Conservation (phyloP, 2,113 vertebrate species). For the Myocastor coypus region DNA sequence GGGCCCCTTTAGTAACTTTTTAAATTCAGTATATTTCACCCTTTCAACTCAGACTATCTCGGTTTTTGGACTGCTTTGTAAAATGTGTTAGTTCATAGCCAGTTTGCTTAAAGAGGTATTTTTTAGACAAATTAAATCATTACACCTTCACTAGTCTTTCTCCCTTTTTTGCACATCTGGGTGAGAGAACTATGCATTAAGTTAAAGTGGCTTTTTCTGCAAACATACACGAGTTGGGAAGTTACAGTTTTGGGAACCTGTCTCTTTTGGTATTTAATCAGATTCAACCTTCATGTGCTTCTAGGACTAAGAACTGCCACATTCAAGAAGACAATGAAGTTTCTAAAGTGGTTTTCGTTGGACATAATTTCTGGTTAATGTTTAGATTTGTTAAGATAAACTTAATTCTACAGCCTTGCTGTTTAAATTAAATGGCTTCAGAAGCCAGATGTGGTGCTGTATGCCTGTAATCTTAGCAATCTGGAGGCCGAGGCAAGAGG, state of each 20-base stretch:
- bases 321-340: not conserved
- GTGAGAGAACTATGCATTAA: not conserved
- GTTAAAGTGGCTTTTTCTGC: not conserved
- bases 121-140: not conserved
- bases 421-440: not conserved
- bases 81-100: not conserved
- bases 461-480: not conserved
- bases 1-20: no score
- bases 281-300: not conserved
- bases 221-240: not conserved
- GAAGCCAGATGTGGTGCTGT: not conserved
- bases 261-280: not conserved
- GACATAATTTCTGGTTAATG: slow-evolving; percentile 39
- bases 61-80: not conserved
- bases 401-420: not conserved
- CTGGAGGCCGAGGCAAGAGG: not conserved
- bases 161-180: not conserved
- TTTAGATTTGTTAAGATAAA: not conserved
- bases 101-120: not conserved
- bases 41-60: not conserved
- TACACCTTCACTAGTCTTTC: not conserved
- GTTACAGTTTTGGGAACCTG: not conserved
- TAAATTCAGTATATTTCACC: not conserved
- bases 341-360: not conserved
- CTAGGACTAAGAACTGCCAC: not conserved